phyloP scores from a whole-genome alignment of 2,797 vertebrate species.

The Eupleurogrammus muticus region DNA sequence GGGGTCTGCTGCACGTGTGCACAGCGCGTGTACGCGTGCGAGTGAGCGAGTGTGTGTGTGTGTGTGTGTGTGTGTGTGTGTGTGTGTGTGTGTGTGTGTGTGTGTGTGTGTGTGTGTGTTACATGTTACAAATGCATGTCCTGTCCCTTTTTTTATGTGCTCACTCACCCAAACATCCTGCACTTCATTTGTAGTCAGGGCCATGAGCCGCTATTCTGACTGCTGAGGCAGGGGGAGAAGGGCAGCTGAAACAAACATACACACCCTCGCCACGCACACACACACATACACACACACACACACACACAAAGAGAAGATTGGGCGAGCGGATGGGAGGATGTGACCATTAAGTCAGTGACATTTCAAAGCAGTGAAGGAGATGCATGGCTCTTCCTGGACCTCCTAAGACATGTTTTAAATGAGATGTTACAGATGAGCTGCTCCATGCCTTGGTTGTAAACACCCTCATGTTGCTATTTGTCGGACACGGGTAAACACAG shows the following conservation, averaged over 20 bases:
- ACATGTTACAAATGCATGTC: conserved; percentile 73
- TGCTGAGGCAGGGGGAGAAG: conserved; percentile 75
- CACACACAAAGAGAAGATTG: conserved; percentile 32
- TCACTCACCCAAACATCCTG: conserved; percentile 76
- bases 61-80: no score
- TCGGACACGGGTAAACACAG: conserved; percentile 64
- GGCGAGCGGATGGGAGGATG: conserved; percentile 63
- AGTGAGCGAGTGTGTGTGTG: no score
- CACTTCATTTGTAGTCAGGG: conserved; percentile 79
- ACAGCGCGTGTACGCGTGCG: conserved; percentile 17
- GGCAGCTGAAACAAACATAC: conserved; percentile 70
- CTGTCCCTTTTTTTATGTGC: conserved; percentile 77
- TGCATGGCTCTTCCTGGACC: conserved; percentile 65
- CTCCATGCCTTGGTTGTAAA: conserved; percentile 69
- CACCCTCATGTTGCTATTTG: conserved; percentile 72
- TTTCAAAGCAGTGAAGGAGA: conserved; percentile 76
- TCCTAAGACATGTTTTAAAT: conserved; percentile 76
- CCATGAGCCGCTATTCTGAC: conserved; percentile 71
- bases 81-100: no score
- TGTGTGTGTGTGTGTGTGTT: no score
- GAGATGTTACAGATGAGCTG: conserved; percentile 80
- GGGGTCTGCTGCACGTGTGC: conserved; percentile 17
- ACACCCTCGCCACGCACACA: conserved; percentile 24
- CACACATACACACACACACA: conserved; percentile 9
- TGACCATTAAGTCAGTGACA: conserved; percentile 80